A percentile compares a stretch with the other conserved stretches of the same genome.
Conservation (phyloP, 2,797 vertebrate species). For the Cyprinella venusta region DNA sequence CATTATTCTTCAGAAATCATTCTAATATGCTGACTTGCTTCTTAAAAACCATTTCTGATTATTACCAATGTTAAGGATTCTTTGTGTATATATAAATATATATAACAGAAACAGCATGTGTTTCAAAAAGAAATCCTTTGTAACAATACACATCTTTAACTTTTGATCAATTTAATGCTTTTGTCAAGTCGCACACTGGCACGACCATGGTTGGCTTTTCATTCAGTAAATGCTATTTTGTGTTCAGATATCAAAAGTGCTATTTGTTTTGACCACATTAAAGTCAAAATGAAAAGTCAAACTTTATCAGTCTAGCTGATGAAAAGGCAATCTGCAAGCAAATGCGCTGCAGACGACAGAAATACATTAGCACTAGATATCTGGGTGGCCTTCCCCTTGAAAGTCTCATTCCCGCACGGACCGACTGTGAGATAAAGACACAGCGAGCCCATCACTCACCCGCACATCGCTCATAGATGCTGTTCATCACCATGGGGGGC, state of each 20-base stretch:
- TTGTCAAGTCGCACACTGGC: too few species aligned
- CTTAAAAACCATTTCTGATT: too few species aligned
- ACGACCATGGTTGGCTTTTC: too few species aligned
- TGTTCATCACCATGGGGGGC: constrained; percentile 62
- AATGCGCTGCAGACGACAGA: constrained; percentile 17
- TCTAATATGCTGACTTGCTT: background rate
- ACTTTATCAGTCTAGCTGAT: constrained; percentile 32
- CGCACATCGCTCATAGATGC: constrained; percentile 73
- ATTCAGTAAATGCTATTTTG: background rate
- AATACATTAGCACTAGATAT: constrained; percentile 44
- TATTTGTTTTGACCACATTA: background rate
- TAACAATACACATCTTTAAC: too few species aligned
- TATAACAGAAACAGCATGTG: too few species aligned
- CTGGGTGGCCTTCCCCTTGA: constrained; percentile 47
- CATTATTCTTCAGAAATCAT: background rate
- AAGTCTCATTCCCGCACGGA: constrained; percentile 22
- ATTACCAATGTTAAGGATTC: too few species aligned
- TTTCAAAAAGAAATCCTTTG: too few species aligned
- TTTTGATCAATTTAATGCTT: too few species aligned
- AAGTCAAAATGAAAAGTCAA: constrained; percentile 17
- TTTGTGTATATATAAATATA: too few species aligned
- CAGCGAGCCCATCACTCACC: constrained; percentile 68
- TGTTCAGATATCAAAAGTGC: background rate
- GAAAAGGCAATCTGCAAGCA: constrained; percentile 25
- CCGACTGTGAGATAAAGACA: constrained; percentile 34